These are phyloP conservation scores for Archaeoteleia sp. DNA, from an alignment of 2,888 invertebrate species.

Conservation along the genomic window DNA sequence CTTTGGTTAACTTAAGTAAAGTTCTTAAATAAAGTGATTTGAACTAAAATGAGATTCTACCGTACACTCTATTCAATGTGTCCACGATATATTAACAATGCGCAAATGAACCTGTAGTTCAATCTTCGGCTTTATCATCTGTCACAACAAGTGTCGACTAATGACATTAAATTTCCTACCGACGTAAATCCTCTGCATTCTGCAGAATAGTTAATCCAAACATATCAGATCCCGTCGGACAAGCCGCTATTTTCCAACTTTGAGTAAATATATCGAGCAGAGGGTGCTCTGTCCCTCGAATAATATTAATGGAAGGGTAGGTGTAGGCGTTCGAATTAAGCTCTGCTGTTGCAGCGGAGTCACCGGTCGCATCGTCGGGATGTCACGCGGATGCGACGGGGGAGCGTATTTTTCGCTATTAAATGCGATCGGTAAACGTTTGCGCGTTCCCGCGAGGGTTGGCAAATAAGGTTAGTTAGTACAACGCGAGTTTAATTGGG, in stretches of 20 bases:
- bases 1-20: not conserved
- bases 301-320: slow-evolving; percentile 43
- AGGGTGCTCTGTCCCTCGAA: slow-evolving; percentile 34
- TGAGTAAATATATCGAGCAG: slow-evolving; percentile 23
- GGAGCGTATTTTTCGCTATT: slow-evolving; percentile 41
- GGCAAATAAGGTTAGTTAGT: slow-evolving; percentile 71
- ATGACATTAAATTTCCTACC: slow-evolving; percentile 24
- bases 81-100: slow-evolving; percentile 24
- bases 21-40: slow-evolving; percentile 31
- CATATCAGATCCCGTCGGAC: slow-evolving; percentile 40
- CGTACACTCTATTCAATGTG: slow-evolving; percentile 29
- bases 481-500: slow-evolving; percentile 71
- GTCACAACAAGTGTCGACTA: slow-evolving; percentile 48
- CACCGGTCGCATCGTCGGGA: slow-evolving; percentile 4
- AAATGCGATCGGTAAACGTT: slow-evolving; percentile 49
- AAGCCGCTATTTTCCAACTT: slow-evolving; percentile 37
- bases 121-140: slow-evolving; percentile 33
- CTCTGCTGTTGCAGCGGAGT: not conserved
- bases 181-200: slow-evolving; percentile 43
- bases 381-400: no score
- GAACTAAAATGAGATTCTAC: not conserved
- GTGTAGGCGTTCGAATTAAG: slow-evolving; percentile 33
- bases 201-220: slow-evolving; percentile 46
- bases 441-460: slow-evolving; percentile 56
- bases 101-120: slow-evolving; percentile 26